These are phyloP conservation scores for Anthonomus grandis DNA, from an alignment of 1,140 invertebrate species.

Conservation along the genomic window DNA sequence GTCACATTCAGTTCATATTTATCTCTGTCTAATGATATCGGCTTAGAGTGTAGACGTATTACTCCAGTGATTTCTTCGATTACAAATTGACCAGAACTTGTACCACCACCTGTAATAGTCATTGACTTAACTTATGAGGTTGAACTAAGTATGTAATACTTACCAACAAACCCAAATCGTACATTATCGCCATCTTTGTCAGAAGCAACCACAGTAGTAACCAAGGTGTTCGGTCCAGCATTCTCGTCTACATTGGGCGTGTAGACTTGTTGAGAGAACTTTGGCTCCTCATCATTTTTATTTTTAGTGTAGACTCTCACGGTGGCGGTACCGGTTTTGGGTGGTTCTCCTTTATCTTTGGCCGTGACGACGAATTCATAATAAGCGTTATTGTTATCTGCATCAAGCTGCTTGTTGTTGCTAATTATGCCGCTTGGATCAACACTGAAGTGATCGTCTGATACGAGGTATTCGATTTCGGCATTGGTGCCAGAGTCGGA, in stretches of 20 bases:
- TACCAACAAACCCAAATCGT: conserved; percentile 83
- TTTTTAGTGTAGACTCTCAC: conserved; percentile 91
- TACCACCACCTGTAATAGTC: conserved; percentile 74
- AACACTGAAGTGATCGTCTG: conserved; percentile 90
- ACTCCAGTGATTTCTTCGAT: conserved; percentile 95
- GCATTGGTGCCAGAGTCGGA: conserved; percentile 89
- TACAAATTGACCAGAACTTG: conserved; percentile 86
- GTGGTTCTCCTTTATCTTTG: conserved; percentile 88
- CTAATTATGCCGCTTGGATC: conserved; percentile 88
- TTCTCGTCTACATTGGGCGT: conserved; percentile 95
- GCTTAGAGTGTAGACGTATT: conserved; percentile 80
- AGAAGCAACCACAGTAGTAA: conserved; percentile 91
- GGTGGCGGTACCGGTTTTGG: conserved; percentile 87
- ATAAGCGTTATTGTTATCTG: conserved; percentile 94
- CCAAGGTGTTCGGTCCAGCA: conserved; percentile 88
- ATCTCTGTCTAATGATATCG: conserved; percentile 79
- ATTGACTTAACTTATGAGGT: too few relatives aligned
- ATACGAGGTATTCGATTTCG: conserved; percentile 87
- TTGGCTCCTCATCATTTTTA: conserved; percentile 94
- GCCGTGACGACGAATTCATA: conserved; percentile 91
- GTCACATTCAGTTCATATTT: conserved; percentile 95
- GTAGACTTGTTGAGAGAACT: conserved; percentile 94
- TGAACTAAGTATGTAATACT: conserved; percentile 3
- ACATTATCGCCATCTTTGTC: conserved; percentile 96
- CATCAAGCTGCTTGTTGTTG: conserved; percentile 90